phyloP scores from a whole-genome alignment of 2,797 vertebrate species.

The Sardinella longiceps region DNA sequence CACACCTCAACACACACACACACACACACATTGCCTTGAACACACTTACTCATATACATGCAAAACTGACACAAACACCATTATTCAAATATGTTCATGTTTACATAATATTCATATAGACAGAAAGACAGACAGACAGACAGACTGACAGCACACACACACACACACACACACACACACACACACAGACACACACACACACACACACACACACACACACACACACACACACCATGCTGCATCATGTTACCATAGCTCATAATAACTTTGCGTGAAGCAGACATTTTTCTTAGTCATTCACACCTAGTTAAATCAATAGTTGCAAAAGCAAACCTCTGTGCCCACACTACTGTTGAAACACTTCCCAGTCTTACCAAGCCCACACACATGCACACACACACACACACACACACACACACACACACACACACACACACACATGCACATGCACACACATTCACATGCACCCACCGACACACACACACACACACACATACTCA shows the following conservation, averaged over 20 bases:
- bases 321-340: neutral
- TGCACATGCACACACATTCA: neutral
- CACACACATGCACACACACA: too few species aligned
- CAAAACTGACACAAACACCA: too few species aligned
- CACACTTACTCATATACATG: too few species aligned
- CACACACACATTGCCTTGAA: too few species aligned
- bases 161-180: neutral
- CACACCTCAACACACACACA: neutral
- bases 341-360: slow-evolving; percentile 10
- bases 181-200: slow-evolving; percentile 9
- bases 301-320: neutral
- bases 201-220: slow-evolving; percentile 4
- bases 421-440: neutral
- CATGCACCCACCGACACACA: neutral
- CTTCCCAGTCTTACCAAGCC: neutral
- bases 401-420: neutral
- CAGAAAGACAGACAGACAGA: too few species aligned
- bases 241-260: neutral
- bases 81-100: too few species aligned
- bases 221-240: neutral
- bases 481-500: slow-evolving; percentile 8
- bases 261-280: neutral
- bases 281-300: slow-evolving; percentile 3
- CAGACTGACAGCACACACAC: neutral
- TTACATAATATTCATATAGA: too few species aligned